Percentiles rank a stretch among this genome's conserved stretches.
phyloP scores from a whole-genome alignment of 2,888 invertebrate species.

The Epinotia demarniana region DNA sequence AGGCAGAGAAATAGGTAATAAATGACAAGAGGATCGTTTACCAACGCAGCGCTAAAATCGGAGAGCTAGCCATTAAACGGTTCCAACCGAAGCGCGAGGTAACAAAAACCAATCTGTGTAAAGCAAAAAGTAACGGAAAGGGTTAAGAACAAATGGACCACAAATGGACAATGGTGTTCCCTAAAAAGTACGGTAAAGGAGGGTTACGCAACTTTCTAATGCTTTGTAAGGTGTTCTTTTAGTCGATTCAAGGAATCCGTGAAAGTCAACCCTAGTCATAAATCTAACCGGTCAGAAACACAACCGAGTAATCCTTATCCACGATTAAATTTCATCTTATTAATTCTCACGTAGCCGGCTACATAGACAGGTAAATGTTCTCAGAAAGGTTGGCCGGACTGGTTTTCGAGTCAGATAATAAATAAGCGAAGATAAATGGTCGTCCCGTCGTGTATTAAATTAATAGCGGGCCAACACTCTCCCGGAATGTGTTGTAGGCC shows the following conservation, averaged over 20 bases:
- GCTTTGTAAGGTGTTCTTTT: slow-evolving; percentile 78
- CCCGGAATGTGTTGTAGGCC: slow-evolving; percentile 73
- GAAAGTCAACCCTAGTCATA: slow-evolving; percentile 73
- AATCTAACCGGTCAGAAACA: slow-evolving; percentile 48
- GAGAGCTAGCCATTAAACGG: slow-evolving; percentile 52
- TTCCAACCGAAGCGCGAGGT: slow-evolving; percentile 54
- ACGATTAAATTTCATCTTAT: slow-evolving; percentile 53
- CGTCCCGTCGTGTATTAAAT: slow-evolving; percentile 81
- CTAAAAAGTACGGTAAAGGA: slow-evolving; percentile 76
- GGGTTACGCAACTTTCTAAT: slow-evolving; percentile 84
- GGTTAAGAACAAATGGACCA: slow-evolving; percentile 76
- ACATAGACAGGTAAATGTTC: slow-evolving; percentile 69
- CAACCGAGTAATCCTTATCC: slow-evolving; percentile 42
- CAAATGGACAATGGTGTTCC: slow-evolving; percentile 71
- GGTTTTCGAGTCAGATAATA: slow-evolving; percentile 81
- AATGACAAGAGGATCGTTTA: slow-evolving; percentile 45
- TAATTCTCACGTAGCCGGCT: slow-evolving; percentile 59
- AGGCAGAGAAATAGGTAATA: slow-evolving; percentile 49
- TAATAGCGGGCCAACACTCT: slow-evolving; percentile 77
- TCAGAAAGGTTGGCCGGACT: slow-evolving; percentile 72
- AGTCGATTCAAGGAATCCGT: slow-evolving; percentile 66
- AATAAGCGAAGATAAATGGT: slow-evolving; percentile 83
- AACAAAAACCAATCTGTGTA: slow-evolving; percentile 66
- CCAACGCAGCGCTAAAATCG: slow-evolving; percentile 44
- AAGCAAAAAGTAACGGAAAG: slow-evolving; percentile 77